phyloP scores from a whole-genome alignment of 92 coral and sea anemone genomes.

The Epizoanthus scotinus region DNA sequence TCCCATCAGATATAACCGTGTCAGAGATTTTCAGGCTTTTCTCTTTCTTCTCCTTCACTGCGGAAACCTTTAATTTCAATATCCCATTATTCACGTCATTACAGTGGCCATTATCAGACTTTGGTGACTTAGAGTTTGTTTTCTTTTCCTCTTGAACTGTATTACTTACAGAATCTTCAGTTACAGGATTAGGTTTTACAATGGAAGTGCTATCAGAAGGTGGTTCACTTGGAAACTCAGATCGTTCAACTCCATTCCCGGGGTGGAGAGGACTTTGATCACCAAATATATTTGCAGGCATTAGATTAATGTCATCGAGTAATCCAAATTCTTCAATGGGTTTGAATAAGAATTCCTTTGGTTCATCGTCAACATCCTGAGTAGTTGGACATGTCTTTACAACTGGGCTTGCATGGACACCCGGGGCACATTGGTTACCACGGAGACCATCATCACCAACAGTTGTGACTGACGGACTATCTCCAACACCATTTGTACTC shows the following conservation, averaged over 20 bases:
- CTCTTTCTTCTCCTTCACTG: constrained; percentile 49
- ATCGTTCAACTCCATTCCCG: neutral
- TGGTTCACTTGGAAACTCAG: neutral
- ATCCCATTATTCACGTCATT: constrained; percentile 24
- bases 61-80: constrained; percentile 31
- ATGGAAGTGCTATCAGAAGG: constrained; percentile 9
- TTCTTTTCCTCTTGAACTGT: constrained; percentile 1
- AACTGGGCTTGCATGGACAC: constrained; percentile 56
- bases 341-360: constrained; percentile 3
- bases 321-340: constrained; percentile 19
- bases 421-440: constrained; percentile 82
- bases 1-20: constrained; percentile 41
- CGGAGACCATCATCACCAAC: constrained; percentile 85
- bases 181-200: constrained; percentile 30
- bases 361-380: neutral
- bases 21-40: constrained; percentile 42
- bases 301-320: constrained; percentile 13
- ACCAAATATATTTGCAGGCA: constrained; percentile 29
- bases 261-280: constrained; percentile 18
- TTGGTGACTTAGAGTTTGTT: neutral
- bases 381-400: neutral
- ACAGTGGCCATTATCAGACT: constrained; percentile 16
- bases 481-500: constrained; percentile 39
- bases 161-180: constrained; percentile 8
- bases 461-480: constrained; percentile 49